Evolutionary conservation across 2,888 invertebrate genomes (phyloP).

Genomic region (Merodon equestris): DNA sequence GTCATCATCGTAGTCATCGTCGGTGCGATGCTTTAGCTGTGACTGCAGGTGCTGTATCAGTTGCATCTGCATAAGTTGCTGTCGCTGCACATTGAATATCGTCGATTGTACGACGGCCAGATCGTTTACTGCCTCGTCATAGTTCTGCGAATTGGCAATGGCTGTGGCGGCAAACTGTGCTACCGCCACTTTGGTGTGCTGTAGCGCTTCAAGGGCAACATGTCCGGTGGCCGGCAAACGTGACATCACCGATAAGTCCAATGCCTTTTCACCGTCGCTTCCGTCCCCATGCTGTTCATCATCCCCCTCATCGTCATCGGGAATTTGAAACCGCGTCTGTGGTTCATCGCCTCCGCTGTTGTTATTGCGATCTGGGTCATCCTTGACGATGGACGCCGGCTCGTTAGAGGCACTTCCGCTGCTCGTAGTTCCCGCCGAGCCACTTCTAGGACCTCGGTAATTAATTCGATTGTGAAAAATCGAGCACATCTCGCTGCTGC

Average conservation of each 20-base stretch:
- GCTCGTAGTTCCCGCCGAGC: constrained; percentile 28
- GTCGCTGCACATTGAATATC: constrained; percentile 95
- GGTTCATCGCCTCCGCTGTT: constrained; percentile 70
- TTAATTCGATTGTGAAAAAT: constrained; percentile 78
- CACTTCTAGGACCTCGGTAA: constrained; percentile 75
- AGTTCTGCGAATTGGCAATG: constrained; percentile 87
- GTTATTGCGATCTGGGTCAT: constrained; percentile 76
- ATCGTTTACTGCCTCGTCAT: constrained; percentile 89
- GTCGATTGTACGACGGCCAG: constrained; percentile 93
- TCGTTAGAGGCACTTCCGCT: constrained; percentile 63
- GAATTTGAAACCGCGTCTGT: constrained; percentile 37
- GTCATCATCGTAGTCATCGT: constrained; percentile 45
- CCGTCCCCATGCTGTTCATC: constrained; percentile 49
- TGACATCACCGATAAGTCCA: constrained; percentile 76
- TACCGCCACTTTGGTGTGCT: constrained; percentile 88
- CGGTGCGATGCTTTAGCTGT: constrained; percentile 81
- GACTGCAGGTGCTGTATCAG: constrained; percentile 96
- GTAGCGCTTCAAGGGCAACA: constrained; percentile 94
- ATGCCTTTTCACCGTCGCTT: constrained; percentile 73
- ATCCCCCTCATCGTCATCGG: constrained; percentile 47
- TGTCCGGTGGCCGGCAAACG: constrained; percentile 81
- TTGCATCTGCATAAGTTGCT: constrained; percentile 96
- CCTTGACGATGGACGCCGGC: constrained; percentile 72
- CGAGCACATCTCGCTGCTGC: constrained; percentile 74
- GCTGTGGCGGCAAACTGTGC: constrained; percentile 96